Conservation (phyloP, 1,140 invertebrate species). For the Macrocentrus cingulum region DNA sequence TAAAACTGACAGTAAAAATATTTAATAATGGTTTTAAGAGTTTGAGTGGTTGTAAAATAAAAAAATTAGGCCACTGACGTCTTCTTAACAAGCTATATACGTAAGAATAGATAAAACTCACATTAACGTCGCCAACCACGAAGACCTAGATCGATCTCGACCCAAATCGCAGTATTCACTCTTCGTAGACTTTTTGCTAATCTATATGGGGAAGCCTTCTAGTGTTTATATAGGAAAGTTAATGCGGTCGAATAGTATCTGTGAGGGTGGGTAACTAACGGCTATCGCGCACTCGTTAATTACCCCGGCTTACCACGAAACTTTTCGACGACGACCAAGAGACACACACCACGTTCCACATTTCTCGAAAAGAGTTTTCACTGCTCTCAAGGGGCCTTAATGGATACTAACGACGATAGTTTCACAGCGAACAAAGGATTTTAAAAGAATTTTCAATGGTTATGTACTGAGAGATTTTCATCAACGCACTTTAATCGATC, state of each 20-base stretch:
- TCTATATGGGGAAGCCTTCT: conserved; percentile 16
- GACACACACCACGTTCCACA: too few relatives aligned
- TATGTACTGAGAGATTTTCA: not conserved
- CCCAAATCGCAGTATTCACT: conserved; percentile 29
- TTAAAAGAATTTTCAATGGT: not conserved
- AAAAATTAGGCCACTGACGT: too few relatives aligned
- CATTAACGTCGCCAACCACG: conserved; percentile 26
- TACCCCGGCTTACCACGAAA: conserved; percentile 38
- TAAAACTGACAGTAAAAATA: too few relatives aligned
- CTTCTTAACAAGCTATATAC: too few relatives aligned
- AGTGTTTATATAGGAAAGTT: not conserved
- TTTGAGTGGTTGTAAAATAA: too few relatives aligned
- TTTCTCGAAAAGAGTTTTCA: conserved; percentile 30
- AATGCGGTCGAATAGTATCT: conserved; percentile 26
- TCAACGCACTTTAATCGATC: too few relatives aligned
- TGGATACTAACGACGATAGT: not conserved
- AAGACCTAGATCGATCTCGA: conserved; percentile 37
- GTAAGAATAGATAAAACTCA: conserved; percentile 22
- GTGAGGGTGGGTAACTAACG: conserved; percentile 27
- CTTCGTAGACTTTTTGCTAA: not conserved
- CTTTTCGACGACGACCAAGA: conserved; percentile 38
- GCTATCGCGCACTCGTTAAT: conserved; percentile 38
- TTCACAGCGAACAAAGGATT: not conserved
- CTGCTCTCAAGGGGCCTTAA: not conserved
- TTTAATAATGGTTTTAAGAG: too few relatives aligned